Base-by-base conservation (phyloP, 2,797 vertebrate species). In the Hirundo rustica region DNA sequence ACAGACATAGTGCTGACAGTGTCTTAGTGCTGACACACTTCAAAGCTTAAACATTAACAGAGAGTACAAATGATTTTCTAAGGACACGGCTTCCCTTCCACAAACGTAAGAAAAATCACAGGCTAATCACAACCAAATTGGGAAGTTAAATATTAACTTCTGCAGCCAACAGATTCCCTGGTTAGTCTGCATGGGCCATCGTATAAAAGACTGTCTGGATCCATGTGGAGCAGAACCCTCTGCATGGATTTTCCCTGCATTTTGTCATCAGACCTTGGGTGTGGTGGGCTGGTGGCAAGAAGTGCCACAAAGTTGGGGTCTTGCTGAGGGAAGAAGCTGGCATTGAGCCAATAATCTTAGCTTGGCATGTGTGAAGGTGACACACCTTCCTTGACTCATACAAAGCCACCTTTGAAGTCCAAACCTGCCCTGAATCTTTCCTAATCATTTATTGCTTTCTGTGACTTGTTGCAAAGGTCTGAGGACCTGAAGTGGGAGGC, bases 121-220 rank as follows among this genome's bases (percentile, higher is more conserved):
- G 23, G 21, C 7, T 25, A 40, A 40, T n/a, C 36, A 5, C 29
- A n/a, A 5, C 9, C 2, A 0, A 15, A 16, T 5, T 22, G 3
- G 11, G 20, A 74, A 86, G 74, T 89, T 95, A 91, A 95, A 60
- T 25, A 90, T 66, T 95, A 40, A 42, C 20, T 66, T 34, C 13
- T 15, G 13, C 5, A 27, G 18, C 25, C 30, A 78, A 23, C 62
- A 45, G 50, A 20, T 66, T 44, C 13, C 44, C 53, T 40, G 32
- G 20, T 36, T 44, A 13, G 5, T 30, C 27, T 55, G 20, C 32
- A 9, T 6, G 5, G 17, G 48, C 22, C 8, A 32, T 80, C 10
- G 3, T 15, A 27, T 10, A 71, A 71, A 67, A 16, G 38, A 38
- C 38, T 26, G 21, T 0, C 2, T 1, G 1, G 34, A 23, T 62